Evolutionary conservation across 1,140 invertebrate genomes (phyloP).

Genomic region (Dreissena polymorpha): DNA sequence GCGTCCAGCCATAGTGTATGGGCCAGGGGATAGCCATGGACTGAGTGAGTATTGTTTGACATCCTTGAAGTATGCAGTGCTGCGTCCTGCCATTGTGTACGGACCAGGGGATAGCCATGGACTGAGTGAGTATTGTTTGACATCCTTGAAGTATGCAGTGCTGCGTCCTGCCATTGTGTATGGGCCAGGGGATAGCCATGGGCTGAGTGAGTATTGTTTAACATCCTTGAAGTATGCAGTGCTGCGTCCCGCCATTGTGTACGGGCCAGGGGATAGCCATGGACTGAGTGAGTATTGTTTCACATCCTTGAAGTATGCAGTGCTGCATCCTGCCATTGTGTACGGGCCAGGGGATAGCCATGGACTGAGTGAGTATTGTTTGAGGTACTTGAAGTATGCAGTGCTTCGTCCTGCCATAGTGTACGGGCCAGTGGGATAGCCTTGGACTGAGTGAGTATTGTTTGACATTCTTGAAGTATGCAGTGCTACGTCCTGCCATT

Average conservation of each 20-base stretch:
- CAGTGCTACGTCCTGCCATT: conserved; percentile 90
- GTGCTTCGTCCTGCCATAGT: conserved; percentile 91
- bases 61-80: conserved; percentile 88
- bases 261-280: conserved; percentile 90
- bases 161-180: conserved; percentile 93
- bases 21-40: conserved; percentile 89
- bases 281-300: conserved; percentile 89
- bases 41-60: conserved; percentile 86
- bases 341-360: conserved; percentile 92
- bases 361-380: conserved; percentile 89
- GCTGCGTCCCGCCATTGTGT: conserved; percentile 91
- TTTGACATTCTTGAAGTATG: conserved; percentile 86
- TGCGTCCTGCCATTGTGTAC: conserved; percentile 93
- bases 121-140: conserved; percentile 87
- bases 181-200: conserved; percentile 89
- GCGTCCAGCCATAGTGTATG: conserved; percentile 92
- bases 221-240: conserved; percentile 88
- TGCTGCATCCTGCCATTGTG: conserved; percentile 91
- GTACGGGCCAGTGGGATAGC: conserved; percentile 91
- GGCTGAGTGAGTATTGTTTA: conserved; percentile 89
- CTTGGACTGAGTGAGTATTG: conserved; percentile 89
- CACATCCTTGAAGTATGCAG: conserved; percentile 87
- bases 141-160: conserved; percentile 88
- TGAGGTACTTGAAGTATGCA: conserved; percentile 87
- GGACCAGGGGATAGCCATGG: conserved; percentile 90